Evolutionary conservation across 1,140 invertebrate species (phyloP), one percentile per base, ranked within the genome.

Genomic region (Brachionus rubens): DNA sequence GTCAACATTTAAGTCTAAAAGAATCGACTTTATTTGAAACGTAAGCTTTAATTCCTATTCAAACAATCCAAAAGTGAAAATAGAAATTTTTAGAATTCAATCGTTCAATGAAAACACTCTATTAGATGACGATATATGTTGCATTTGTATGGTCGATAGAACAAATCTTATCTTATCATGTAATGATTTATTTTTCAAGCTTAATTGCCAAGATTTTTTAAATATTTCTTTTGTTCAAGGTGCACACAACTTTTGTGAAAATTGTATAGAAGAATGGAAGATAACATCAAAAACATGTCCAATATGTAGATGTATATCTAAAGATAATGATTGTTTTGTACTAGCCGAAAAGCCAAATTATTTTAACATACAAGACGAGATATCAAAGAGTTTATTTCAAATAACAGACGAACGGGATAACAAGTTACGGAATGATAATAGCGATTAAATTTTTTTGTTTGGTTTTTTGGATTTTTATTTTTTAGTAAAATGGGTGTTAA

Each of bases 211-310:
- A 10, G 9, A 33, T 14, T 3, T 46, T 46, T 5, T 10, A 46
- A 46, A 65, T 41, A 43, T 65, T 43, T 43, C 21, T 14, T 41
- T 19, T n/a, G n/a, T n/a, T 36, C 16, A 3, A 65, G 59, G 59
- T 43, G 24, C 68, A 14, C 68, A 72, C 16, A 72, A 54, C 21
- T 72, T 26, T 54, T 72, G 68, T 54, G 68, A 72, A 72, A 50
- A 72, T 19, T 72, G 68, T n/a, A 72, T 72, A 33, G 50, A 72
- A 72, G 68, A 72, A 50, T 72, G 68, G 68, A 72, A 54, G 36
- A 54, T 72, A 24, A 72, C 68, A 24, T 50, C 46, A 12, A 72
- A 72, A 48, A 72, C 68, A 24, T 72, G 68, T 50, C 68, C 68
- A 40, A 72, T 72, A 36, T 72, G 68, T 41, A 36, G 68, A 36